These are phyloP conservation scores for Eristalinus sepulchralis DNA, from an alignment of 2,888 invertebrate species.

Conservation along the genomic window DNA sequence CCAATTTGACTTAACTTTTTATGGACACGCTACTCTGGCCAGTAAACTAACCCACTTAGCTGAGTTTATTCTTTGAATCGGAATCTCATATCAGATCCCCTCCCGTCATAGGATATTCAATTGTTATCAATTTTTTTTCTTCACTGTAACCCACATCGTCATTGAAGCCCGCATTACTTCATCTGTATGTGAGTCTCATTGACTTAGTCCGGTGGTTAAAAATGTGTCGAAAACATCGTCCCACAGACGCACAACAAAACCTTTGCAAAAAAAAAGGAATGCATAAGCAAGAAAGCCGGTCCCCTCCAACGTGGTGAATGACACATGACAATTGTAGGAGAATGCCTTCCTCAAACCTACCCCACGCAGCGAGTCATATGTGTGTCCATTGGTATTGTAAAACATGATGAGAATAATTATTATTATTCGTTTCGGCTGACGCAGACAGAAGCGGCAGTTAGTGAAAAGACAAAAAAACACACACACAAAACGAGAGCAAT, in stretches of 20 bases:
- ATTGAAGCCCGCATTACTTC: neutral
- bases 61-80: neutral
- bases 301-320: slow-evolving; percentile 15
- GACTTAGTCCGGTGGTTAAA: slow-evolving; percentile 22
- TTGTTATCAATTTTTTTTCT: neutral
- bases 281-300: neutral
- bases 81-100: neutral
- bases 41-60: neutral
- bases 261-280: slow-evolving; percentile 18
- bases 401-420: slow-evolving; percentile 69
- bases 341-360: slow-evolving; percentile 13
- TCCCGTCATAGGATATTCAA: neutral
- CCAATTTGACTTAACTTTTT: neutral
- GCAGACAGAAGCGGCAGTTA: slow-evolving; percentile 24
- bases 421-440: slow-evolving; percentile 61
- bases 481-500: slow-evolving; percentile 54
- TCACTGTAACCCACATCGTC: slow-evolving; percentile 35
- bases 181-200: neutral
- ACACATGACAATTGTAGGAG: slow-evolving; percentile 54
- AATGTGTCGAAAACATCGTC: slow-evolving; percentile 37
- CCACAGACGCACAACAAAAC: slow-evolving; percentile 30
- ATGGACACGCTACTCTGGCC: too few species aligned
- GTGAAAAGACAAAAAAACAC: too few species aligned
- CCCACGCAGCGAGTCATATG: slow-evolving; percentile 50
- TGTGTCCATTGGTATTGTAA: slow-evolving; percentile 63